Conservation (phyloP, 2,888 invertebrate genomes). For the Meteorus colon region DNA sequence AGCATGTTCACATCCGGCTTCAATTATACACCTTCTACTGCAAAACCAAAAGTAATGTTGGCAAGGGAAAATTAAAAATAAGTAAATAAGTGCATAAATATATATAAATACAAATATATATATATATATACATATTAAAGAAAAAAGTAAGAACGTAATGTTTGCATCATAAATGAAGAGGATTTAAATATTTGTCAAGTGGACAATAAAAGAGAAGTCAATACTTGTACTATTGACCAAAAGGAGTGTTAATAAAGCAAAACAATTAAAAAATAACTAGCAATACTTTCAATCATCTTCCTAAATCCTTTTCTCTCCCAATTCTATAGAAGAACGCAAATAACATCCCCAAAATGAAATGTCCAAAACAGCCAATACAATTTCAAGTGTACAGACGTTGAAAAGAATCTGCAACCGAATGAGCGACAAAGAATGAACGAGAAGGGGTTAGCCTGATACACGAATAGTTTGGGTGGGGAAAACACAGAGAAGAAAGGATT, state of each 20-base stretch:
- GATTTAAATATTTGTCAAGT: background rate
- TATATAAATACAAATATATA: too few species aligned
- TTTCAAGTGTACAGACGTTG: too few species aligned
- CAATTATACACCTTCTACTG: background rate
- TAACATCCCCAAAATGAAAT: background rate
- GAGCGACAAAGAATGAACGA: too few species aligned
- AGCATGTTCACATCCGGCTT: slow-evolving; percentile 5
- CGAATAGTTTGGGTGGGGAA: background rate
- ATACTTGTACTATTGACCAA: slow-evolving; percentile 33
- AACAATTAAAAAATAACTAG: slow-evolving; percentile 33
- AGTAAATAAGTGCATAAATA: too few species aligned
- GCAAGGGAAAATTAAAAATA: background rate
- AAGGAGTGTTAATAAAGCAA: slow-evolving; percentile 40
- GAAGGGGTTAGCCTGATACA: background rate
- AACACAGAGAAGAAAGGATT: slow-evolving; percentile 7
- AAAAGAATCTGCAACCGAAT: too few species aligned
- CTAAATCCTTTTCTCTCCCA: too few species aligned
- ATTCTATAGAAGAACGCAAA: background rate
- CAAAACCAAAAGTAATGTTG: background rate
- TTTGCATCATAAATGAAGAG: background rate
- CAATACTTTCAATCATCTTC: too few species aligned
- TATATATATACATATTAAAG: too few species aligned
- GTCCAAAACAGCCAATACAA: too few species aligned
- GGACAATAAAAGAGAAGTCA: background rate
- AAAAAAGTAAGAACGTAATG: background rate